phyloP scores from a whole-genome alignment of 2,113 vertebrate species.

The Oreotrochilus melanogaster region DNA sequence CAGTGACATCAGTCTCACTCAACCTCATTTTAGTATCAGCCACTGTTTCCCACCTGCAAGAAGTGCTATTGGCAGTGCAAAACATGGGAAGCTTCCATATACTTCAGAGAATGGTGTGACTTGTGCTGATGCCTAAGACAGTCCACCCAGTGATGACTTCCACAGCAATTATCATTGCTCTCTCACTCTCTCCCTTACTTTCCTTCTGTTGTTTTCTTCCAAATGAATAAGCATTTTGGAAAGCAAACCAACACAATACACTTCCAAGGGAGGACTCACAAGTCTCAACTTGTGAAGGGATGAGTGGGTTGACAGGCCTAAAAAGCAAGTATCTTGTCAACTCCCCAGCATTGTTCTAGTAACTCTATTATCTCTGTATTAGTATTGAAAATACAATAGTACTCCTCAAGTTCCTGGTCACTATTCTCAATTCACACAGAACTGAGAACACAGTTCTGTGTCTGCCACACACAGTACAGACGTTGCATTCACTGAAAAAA shows the following conservation, averaged over 20 bases:
- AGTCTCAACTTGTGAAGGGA: neutral
- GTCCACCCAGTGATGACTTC: neutral
- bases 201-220: neutral
- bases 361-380: neutral
- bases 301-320: neutral
- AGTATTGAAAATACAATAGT: neutral
- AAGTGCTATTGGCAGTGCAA: neutral
- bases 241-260: neutral
- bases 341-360: neutral
- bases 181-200: neutral
- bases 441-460: neutral
- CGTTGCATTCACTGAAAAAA: neutral
- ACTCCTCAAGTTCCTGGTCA: neutral
- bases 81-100: neutral
- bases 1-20: neutral
- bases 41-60: neutral
- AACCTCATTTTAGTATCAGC: neutral
- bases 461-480: neutral
- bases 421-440: neutral
- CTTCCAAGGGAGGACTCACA: neutral
- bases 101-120: neutral
- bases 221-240: neutral
- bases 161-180: neutral
- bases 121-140: rapidly evolving
- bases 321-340: neutral